Evolutionary conservation across 2,113 vertebrate genomes (phyloP), one percentile per base, ranked within the genome.

Genomic region (Rutilus rutilus): DNA sequence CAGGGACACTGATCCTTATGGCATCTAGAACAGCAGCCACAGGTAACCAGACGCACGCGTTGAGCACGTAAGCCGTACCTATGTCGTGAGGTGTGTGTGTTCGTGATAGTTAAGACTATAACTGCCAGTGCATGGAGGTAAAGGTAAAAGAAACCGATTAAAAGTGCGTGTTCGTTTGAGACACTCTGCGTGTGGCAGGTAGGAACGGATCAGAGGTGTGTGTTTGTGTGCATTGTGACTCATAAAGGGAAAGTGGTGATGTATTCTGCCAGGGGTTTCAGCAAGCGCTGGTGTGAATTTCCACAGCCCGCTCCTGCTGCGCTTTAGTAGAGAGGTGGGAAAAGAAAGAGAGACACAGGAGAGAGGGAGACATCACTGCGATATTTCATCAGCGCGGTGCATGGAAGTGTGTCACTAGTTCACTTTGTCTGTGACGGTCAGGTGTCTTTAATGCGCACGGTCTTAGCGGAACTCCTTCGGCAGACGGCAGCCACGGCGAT

Each of bases 21-120:
- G 89, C 89, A 90, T 81, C 85, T 62, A 87, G 89, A 90, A 85
- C 87, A 77, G 79, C 87, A 90, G 89, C 89, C 87, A 90, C 89
- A 90, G 89, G 89, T 90, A 90, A 90, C 78, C 67, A 86, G 50
- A 78, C 83, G 52, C 73, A 64, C 14, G 3, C 69, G 2, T 45
- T 27, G 5, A 54, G 17, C 86, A 83, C 80, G 14, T 33, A 42
- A 19, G 47, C 36, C 27, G 19, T 27, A 76, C 17, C 21, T 36
- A 67, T 15, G 60, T 30, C 11, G 19, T 71, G 36, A 71, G 10
- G 67, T 71, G 33, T 69, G 47, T 50, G 75, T 47, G 42, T 23
- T 27, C 19, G n/a, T 4, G 23, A 25, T 47, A 74, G 74, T 77
- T 77, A 15, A 25, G 42, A 80, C 79, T 65, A 25, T 65, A n/a